Evolutionary conservation across 2,888 invertebrate species (phyloP).

Genomic region (Temnothorax ravouxi): DNA sequence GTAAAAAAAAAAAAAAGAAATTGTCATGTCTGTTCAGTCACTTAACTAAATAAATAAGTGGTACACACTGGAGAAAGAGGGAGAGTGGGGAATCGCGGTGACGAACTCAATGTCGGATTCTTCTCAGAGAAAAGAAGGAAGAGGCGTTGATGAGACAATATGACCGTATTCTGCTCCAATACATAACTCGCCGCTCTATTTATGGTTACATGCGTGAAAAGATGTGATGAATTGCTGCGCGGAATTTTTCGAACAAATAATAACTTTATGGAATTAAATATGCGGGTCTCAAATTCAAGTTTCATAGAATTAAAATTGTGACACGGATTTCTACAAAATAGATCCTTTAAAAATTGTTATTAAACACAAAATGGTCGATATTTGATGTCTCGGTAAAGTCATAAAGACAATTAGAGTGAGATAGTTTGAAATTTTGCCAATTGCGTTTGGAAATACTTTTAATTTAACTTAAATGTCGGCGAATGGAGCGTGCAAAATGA

Average conservation of each 20-base stretch:
- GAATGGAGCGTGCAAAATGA: neutral
- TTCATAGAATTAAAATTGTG: neutral
- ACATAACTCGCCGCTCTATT: neutral
- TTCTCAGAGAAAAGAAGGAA: neutral
- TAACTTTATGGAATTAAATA: neutral
- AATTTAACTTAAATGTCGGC: neutral
- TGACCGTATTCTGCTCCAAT: neutral
- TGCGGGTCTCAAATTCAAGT: neutral
- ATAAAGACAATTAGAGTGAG: neutral
- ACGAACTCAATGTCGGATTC: conserved; percentile 1
- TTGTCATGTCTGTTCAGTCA: conserved; percentile 78
- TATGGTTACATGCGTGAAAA: neutral
- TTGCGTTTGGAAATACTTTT: neutral
- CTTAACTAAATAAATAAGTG: conserved; percentile 81
- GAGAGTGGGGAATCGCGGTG: conserved; percentile 32
- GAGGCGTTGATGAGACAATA: conserved; percentile 1
- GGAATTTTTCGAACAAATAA: neutral
- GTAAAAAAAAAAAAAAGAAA: neutral
- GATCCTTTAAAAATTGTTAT: too few species aligned
- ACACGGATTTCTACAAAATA: neutral
- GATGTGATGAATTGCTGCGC: neutral
- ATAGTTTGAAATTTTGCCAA: neutral
- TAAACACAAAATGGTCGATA: neutral
- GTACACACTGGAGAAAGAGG: conserved; percentile 55
- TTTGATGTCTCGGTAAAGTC: neutral